Evolutionary conservation across 1,140 invertebrate species (phyloP), one percentile per base, ranked within the genome.

Genomic region (Ostrea denselamellosa): DNA sequence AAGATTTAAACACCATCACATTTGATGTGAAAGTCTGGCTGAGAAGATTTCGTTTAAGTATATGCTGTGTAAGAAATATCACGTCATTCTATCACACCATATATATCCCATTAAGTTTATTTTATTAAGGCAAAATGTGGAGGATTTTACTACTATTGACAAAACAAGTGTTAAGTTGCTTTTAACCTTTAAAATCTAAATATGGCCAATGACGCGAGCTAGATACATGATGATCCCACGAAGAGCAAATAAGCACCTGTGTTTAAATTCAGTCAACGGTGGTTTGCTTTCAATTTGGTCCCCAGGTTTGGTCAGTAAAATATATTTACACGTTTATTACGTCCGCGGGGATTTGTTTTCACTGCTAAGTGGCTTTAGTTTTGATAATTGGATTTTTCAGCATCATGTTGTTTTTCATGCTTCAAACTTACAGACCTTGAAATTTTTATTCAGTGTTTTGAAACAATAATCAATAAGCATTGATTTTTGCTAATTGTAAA

Each of bases 371-470:
- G 25, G 68, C 14, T 34, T 28, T 77, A 28, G 68, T 77, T 77
- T 77, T 77, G 25, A 77, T 77, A 77, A 77, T 28, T 77, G 68
- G 28, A 25, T 77, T 77, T 28, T 77, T 77, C 68, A 25, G 68
- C 25, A 77, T 77, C 7, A 9, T 9, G 25, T n/a, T 28, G 28
- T 12, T 77, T 77, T 77, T 77, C 34, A 28, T 34, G 68, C 5
- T 25, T 34, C 68, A 28, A 12, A 77, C 10, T 77, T 77, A 28
- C 22, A 28, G 12, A 28, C 68, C 12, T 34, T 22, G 25, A 77
- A 14, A 34, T 77, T 44, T 25, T n/a, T 19, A 34, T 77, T 14
- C 34, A 10, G 4, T 28, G 22, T 77, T 28, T 28, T 77, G 22
- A 4, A 71, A 12, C 12, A 71, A 71, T 28, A 77, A 77, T 77